Percentiles rank a stretch among this genome's conserved stretches.
phyloP scores from a whole-genome alignment of 2,113 vertebrate species.

The Sialia sialis region DNA sequence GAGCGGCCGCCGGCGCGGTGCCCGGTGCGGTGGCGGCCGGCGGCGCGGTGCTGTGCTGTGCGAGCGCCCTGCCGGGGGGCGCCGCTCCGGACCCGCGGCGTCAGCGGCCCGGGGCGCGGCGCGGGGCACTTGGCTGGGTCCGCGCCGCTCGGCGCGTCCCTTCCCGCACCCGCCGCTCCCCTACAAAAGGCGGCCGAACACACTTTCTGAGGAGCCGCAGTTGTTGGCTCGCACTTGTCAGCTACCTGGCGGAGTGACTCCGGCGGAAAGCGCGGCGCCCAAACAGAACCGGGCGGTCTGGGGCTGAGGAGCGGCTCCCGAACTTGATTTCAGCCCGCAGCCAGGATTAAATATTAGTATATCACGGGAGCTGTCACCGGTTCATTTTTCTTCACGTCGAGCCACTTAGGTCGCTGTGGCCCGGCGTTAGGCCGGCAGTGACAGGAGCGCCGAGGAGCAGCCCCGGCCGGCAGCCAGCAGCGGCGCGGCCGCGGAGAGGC shows the following conservation, averaged over 20 bases:
- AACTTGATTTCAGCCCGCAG: slow-evolving; percentile 65
- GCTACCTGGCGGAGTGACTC: neutral
- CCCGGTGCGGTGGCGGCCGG: too few relatives aligned
- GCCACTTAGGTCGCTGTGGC: slow-evolving; percentile 27
- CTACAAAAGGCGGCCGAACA: neutral
- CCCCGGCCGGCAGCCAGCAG: neutral
- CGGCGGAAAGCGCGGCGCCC: neutral
- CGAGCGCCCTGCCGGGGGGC: neutral
- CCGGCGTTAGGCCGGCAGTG: neutral
- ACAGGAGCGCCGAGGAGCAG: slow-evolving; percentile 10
- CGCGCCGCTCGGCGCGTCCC: neutral
- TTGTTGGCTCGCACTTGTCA: neutral
- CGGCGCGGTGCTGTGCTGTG: too few relatives aligned
- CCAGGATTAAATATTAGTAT: slow-evolving; percentile 34
- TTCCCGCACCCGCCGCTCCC: neutral
- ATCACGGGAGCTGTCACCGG: slow-evolving; percentile 27
- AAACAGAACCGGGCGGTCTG: neutral
- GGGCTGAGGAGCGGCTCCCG: slow-evolving; percentile 21
- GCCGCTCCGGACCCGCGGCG: neutral
- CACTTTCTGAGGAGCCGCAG: slow-evolving; percentile 31
- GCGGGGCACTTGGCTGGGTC: neutral
- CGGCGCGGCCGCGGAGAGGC: slow-evolving; percentile 6
- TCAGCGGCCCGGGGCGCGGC: neutral
- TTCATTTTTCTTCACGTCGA: slow-evolving; percentile 58
- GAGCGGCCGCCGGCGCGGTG: too few relatives aligned